Percentiles rank a stretch among this genome's conserved stretches.
phyloP scores from a whole-genome alignment of 2,888 invertebrate species.

The Cartodere bifasciata region DNA sequence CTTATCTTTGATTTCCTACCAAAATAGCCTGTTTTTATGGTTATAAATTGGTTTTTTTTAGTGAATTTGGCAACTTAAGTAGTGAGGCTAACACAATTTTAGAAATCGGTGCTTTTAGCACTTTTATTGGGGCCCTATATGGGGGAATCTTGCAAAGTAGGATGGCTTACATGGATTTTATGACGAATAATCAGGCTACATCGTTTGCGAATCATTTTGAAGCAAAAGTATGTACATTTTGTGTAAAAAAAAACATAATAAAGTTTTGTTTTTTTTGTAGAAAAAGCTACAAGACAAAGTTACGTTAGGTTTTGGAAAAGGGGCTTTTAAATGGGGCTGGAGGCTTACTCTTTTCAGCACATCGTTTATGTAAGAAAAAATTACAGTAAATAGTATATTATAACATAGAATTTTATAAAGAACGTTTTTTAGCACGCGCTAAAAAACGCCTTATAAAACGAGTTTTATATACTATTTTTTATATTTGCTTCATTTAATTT shows the following conservation, averaged over 20 bases:
- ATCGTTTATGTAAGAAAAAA: constrained; percentile 58
- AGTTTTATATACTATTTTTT: no score
- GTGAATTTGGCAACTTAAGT: constrained; percentile 51
- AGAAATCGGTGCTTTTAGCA: constrained; percentile 46
- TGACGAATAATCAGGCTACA: constrained; percentile 63
- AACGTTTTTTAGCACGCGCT: no score
- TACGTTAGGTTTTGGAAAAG: constrained; percentile 54
- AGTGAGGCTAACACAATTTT: constrained; percentile 47
- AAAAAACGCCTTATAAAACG: no score
- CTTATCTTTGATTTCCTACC: no score
- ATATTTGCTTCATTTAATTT: no score
- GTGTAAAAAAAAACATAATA: constrained; percentile 1
- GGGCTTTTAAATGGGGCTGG: constrained; percentile 59
- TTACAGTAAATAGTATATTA: no score
- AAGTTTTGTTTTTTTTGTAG: constrained; percentile 33
- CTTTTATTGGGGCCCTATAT: constrained; percentile 48
- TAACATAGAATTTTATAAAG: no score
- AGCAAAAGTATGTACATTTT: constrained; percentile 45
- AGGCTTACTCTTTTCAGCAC: constrained; percentile 53
- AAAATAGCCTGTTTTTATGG: no score
- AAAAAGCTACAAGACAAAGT: constrained; percentile 59
- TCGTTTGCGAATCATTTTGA: constrained; percentile 49
- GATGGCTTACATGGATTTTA: constrained; percentile 49
- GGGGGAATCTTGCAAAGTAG: constrained; percentile 52
- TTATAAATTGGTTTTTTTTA: no score